Base-by-base conservation (phyloP, 37 sponge, comb jelly and placozoan genomes). In the Haliclona indistincta region DNA sequence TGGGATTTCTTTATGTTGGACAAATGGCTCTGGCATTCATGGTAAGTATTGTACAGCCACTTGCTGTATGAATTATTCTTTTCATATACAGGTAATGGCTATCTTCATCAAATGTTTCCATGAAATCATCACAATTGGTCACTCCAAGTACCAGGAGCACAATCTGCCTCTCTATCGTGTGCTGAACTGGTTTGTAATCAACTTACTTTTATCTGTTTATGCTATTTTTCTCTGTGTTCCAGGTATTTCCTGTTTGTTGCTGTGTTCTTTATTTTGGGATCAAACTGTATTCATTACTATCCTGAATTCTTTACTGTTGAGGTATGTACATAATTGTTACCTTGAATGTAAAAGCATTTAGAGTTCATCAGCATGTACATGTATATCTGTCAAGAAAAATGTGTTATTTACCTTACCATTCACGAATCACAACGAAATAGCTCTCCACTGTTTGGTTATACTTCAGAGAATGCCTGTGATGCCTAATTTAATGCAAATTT, bases 51-150 rank as follows among this genome's bases (percentile, higher is more conserved):
- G n/a, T 17, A 17, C 51, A 47, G 10, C 51, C 51, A 47, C 13
- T 15, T 47, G 51, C 15, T 47, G 15, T 25, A 25, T 58, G 26
- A 7, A n/a, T 58, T n/a, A 11, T 13, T 70, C 25, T 70, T 30
- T 70, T 49, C 30, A 54, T 7, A 11, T 70, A 0, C 39, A 87
- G 88, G 84, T 91, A 2, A 29, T 89, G 30, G 56, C 43, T 0
- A 63, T 97, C 0, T 84, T 91, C 67, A 67, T 92, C 32, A 92
- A 92, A 61, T 89, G 90, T 29, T 96, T 92, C 70, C 93, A 97
- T 25, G 98, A 97, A 70, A 79, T 97, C 25, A 84, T 97, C 60
- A 75, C 77, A 36, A 94, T 97, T 75, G 95, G 95, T 22, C 92
- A 94, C 75, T 76, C 79, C 71, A 94, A 97, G 78, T 94, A 94